phyloP scores from a whole-genome alignment of 2,797 vertebrate genomes.

The Ctenochaetus hawaiiensis region DNA sequence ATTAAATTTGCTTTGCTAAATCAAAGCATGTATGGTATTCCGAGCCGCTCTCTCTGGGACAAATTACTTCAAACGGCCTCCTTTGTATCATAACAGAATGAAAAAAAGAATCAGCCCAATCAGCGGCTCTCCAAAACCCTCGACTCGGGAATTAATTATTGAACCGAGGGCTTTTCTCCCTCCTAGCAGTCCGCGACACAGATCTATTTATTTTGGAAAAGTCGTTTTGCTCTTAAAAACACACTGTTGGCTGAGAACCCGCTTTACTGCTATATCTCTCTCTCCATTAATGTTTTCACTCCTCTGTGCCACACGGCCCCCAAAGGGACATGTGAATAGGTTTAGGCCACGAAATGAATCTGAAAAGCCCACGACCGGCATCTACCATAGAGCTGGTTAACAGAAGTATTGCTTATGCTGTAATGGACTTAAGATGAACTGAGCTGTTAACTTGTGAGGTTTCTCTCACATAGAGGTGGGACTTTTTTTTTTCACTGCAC shows the following conservation, averaged over 20 bases:
- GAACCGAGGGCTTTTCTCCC: constrained; percentile 94
- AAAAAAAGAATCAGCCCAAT: constrained; percentile 96
- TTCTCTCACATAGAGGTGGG: constrained; percentile 44
- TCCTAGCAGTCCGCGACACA: constrained; percentile 89
- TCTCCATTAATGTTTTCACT: constrained; percentile 62
- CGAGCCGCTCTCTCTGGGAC: constrained; percentile 98
- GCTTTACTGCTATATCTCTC: constrained; percentile 60
- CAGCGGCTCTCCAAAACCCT: constrained; percentile 97
- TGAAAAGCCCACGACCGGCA: constrained; percentile 58
- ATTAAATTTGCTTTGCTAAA: constrained; percentile 99
- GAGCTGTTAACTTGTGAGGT: constrained; percentile 61
- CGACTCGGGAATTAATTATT: constrained; percentile 99
- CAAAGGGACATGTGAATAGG: constrained; percentile 70
- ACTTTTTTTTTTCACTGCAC: constrained; percentile 24
- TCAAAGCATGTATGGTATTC: constrained; percentile 99
- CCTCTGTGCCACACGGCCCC: constrained; percentile 60
- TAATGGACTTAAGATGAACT: constrained; percentile 77
- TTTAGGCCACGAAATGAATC: constrained; percentile 73
- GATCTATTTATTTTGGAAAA: constrained; percentile 89
- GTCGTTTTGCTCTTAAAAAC: constrained; percentile 84
- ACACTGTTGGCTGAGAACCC: constrained; percentile 70
- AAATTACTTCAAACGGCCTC: constrained; percentile 99
- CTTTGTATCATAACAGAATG: constrained; percentile 99
- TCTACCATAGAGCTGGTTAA: constrained; percentile 62
- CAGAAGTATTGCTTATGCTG: constrained; percentile 62